Base-by-base conservation (phyloP, 2,113 vertebrate species). In the Dasypus novemcinctus region DNA sequence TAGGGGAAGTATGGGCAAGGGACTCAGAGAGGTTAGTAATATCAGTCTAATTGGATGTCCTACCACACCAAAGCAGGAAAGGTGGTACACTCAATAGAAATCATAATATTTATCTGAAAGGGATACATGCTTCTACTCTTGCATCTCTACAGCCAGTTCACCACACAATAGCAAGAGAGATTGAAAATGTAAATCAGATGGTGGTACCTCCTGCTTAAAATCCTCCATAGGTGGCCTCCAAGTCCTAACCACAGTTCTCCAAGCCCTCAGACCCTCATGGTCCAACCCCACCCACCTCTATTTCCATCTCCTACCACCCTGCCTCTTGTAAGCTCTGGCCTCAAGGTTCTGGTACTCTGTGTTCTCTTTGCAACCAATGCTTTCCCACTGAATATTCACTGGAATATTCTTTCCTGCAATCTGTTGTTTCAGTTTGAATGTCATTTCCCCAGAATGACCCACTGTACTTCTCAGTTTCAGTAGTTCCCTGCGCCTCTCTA, bases 251-350 rank as follows among this genome's bases (percentile, higher is more conserved):
- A 21, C 0, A 38, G 36, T 5, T 43, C 13, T 0, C 7, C 33
- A 74, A 52, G 11, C 36, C 43, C 11, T 81, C 33, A 27, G 36
- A 1, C 1, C 0, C 10, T 91, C 43, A 2, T 2, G 1, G 12
- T 57, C 14, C 17, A 57, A 5, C 5, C 7, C 9, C 13, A 15
- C 5, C 5, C 9, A 7, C 1, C 8, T 76, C 27, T 82, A 11
- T 23, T 61, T 79, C 21, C 49, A 2, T 78, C 43, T 78, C 59
- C 25, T 41, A 2, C 18, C 38, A 36, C 7, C 29, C n/a, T 81
- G 38, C 2, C 15, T n/a, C 7, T 66, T 20, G n/a, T 4, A 46
- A 49, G n/a, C 13, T 64, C 59, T 4, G 8, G 29, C n/a, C 10
- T 36, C n/a, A 5, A 18, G 33, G 23, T 38, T 46, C 21, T 25